These are phyloP conservation scores for Dunckerocampus dactyliophorus DNA, from an alignment of 2,113 vertebrate genomes.

Conservation along the genomic window DNA sequence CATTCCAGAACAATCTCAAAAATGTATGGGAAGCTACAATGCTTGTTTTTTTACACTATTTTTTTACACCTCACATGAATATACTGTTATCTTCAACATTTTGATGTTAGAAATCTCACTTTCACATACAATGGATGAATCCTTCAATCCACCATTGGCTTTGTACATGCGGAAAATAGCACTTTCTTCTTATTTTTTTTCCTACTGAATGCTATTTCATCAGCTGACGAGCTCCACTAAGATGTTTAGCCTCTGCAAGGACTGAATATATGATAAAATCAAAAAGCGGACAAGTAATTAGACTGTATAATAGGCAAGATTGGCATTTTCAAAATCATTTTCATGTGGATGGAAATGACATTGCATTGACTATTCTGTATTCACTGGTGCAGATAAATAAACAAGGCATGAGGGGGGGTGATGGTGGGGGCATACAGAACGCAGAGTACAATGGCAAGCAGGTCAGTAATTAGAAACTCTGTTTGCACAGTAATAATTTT, in stretches of 20 bases:
- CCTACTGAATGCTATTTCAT: slow-evolving; percentile 36
- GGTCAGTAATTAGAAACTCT: slow-evolving; percentile 87
- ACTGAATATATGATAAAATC: slow-evolving; percentile 76
- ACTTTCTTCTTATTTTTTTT: slow-evolving; percentile 34
- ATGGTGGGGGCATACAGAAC: slow-evolving; percentile 61
- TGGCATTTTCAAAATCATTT: slow-evolving; percentile 81
- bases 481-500: slow-evolving; percentile 87
- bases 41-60: slow-evolving; percentile 14
- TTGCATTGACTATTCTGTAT: slow-evolving; percentile 79
- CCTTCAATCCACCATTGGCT: slow-evolving; percentile 28
- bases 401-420: slow-evolving; percentile 72
- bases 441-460: slow-evolving; percentile 82
- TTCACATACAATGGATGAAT: slow-evolving; percentile 14
- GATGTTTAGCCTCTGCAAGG: slow-evolving; percentile 68
- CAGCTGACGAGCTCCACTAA: slow-evolving; percentile 55
- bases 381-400: slow-evolving; percentile 82
- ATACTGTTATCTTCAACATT: not conserved
- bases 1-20: slow-evolving; percentile 26
- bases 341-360: slow-evolving; percentile 80
- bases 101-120: slow-evolving; percentile 1
- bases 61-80: slow-evolving; percentile 9
- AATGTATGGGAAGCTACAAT: not conserved
- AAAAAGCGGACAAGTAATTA: slow-evolving; percentile 77
- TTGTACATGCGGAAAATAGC: slow-evolving; percentile 28
- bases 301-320: slow-evolving; percentile 78